Base-by-base conservation (phyloP, 2,888 invertebrate genomes). In the Sturmia bella region DNA sequence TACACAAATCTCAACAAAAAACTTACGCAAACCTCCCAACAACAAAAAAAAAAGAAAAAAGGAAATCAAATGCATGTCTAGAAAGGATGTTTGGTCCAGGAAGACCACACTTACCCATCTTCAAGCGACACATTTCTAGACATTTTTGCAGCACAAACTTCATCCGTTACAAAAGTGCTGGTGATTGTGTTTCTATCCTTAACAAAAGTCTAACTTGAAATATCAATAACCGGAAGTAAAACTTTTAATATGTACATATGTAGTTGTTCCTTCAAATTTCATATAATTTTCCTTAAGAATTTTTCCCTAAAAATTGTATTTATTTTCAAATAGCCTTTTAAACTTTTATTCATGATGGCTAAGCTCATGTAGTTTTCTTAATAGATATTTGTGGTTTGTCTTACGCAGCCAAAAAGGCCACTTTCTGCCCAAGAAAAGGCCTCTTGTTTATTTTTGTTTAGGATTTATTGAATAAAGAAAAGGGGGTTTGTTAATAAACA, bases 171-270 rank as follows among this genome's bases (percentile, higher is more conserved):
- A 4, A n/a, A 7, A 17, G 2, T 15, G 19, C 1, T 21, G 21
- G 39, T 52, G 41, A 13, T 64, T 48, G 6, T 12, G 19, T 17
- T 27, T 48, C n/a, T 41, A 19, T 66, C 15, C 24, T 19, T 17
- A 24, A 9, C n/a, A 27, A 24, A 72, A 80, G 76, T 19, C 74
- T 56, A 83, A 84, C 83, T 83, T 50, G 66, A 84, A 85, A 85
- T 85, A 85, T 85, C 85, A 85, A 85, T 85, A 85, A 85, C 84
- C 83, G 85, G 84, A 84, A 85, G 85, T 83, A 79, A 82, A 78
- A 78, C 12, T 77, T 82, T 64, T 72, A 41, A 56, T 59, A 57
- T 72, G 24, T 13, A 45, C 39, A 56, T 59, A 57, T 72, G 24
- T 13, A 45, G 19, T 17, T 32, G 37, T 45, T 70, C 45, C 13